phyloP scores from a whole-genome alignment of 2,888 invertebrate species.

The Diarsia dahlii region DNA sequence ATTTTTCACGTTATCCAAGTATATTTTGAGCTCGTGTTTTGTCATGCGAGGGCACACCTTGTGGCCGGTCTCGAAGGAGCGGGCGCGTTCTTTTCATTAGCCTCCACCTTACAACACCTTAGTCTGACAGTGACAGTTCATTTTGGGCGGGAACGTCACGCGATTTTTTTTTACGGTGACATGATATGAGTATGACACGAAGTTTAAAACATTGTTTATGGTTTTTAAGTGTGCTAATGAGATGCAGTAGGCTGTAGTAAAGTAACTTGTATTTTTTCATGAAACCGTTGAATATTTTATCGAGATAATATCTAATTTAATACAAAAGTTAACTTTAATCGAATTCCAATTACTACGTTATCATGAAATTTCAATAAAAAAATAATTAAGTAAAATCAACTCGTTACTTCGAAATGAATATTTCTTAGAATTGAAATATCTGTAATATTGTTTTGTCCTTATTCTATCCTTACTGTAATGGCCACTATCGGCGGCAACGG shows the following conservation, averaged over 20 bases:
- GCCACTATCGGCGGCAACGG: constrained; percentile 77
- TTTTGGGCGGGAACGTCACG: constrained; percentile 88
- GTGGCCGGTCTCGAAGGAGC: constrained; percentile 87
- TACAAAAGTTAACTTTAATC: constrained; percentile 17
- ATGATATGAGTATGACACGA: constrained; percentile 50
- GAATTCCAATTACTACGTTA: constrained; percentile 31
- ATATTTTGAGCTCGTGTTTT: constrained; percentile 62
- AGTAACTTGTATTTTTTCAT: not conserved
- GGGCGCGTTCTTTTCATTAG: constrained; percentile 88
- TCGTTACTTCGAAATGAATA: constrained; percentile 40
- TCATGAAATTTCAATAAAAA: constrained; percentile 30
- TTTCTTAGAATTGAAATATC: constrained; percentile 71
- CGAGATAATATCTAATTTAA: not conserved
- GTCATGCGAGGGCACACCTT: constrained; percentile 82
- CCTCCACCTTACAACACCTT: constrained; percentile 79
- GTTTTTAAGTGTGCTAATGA: constrained; percentile 41
- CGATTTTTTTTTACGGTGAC: constrained; percentile 75
- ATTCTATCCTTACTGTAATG: constrained; percentile 70
- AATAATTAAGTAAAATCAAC: constrained; percentile 26
- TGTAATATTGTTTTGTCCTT: constrained; percentile 73
- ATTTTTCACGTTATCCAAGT: constrained; percentile 51
- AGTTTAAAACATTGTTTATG: constrained; percentile 44
- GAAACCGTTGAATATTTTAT: not conserved
- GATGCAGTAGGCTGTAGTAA: constrained; percentile 15
- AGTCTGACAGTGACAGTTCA: constrained; percentile 81